Conservation (phyloP, 2,113 vertebrate species). For the Sphaerodactylus townsendi region DNA sequence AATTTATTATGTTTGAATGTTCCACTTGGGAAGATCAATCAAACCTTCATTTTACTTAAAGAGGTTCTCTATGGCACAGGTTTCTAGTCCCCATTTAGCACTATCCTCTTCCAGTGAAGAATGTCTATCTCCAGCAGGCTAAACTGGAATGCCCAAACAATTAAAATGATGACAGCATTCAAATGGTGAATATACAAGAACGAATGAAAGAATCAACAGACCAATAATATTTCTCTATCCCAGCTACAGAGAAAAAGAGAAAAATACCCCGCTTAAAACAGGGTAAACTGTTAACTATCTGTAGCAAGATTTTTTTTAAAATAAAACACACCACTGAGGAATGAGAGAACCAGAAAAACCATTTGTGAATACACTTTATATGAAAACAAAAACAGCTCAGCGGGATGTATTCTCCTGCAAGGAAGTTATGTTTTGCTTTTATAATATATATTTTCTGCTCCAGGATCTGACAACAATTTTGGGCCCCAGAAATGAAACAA, state of each 20-base stretch:
- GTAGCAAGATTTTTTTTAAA: background rate
- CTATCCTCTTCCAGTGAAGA: slow-evolving; percentile 21
- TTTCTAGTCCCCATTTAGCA: background rate
- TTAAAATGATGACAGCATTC: slow-evolving; percentile 42
- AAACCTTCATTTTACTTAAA: background rate
- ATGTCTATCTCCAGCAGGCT: slow-evolving; percentile 21
- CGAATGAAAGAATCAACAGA: slow-evolving; percentile 32
- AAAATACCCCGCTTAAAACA: slow-evolving; percentile 3
- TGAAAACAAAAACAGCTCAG: background rate
- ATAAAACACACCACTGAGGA: slow-evolving; percentile 6
- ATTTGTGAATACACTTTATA: background rate
- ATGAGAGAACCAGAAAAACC: background rate
- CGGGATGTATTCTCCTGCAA: background rate
- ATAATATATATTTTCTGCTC: background rate
- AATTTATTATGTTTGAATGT: background rate
- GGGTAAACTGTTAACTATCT: background rate
- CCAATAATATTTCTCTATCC: slow-evolving; percentile 18
- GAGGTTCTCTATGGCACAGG: background rate
- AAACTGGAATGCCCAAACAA: background rate
- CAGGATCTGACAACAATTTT: background rate
- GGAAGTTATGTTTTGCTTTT: background rate
- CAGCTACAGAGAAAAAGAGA: background rate
- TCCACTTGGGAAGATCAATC: background rate
- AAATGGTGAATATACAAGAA: slow-evolving; percentile 17
- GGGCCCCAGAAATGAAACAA: background rate